Evolutionary conservation across 2,113 vertebrate genomes (phyloP).

Genomic region (Pedionomus torquatus): DNA sequence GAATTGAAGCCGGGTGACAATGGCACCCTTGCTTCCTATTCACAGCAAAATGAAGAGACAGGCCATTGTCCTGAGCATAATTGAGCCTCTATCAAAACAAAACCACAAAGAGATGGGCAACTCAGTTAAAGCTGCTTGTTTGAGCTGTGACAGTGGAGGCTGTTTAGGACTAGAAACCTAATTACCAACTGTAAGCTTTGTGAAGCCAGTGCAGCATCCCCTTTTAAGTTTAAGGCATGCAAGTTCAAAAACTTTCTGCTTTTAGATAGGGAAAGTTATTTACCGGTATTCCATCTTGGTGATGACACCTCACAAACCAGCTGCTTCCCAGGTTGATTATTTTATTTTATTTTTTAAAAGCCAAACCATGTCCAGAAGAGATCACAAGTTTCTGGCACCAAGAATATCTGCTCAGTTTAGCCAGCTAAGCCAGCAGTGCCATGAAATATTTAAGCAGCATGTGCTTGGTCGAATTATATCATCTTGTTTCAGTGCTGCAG

Average conservation of each 20-base stretch:
- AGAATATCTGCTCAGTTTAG: background rate
- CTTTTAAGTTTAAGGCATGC: background rate
- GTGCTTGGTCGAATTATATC: background rate
- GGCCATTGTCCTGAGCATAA: slow-evolving; percentile 69
- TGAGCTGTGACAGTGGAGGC: slow-evolving; percentile 5
- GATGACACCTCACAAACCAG: background rate
- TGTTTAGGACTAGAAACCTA: slow-evolving; percentile 42
- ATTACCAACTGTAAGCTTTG: slow-evolving; percentile 6
- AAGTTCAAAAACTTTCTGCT: background rate
- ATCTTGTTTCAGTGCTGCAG: background rate
- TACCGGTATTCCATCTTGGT: background rate
- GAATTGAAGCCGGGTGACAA: slow-evolving; percentile 51
- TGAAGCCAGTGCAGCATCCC: background rate
- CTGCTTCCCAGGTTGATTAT: background rate
- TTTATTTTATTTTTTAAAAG: background rate
- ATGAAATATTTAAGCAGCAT: background rate
- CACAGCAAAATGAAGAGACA: slow-evolving; percentile 62
- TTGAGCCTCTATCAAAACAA: slow-evolving; percentile 67
- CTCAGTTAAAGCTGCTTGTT: slow-evolving; percentile 50
- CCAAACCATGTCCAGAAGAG: background rate
- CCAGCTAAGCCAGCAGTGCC: background rate
- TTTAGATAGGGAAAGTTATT: background rate
- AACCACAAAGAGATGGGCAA: background rate
- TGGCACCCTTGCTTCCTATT: slow-evolving; percentile 66
- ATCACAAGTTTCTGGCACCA: background rate